Evolutionary conservation across 2,797 vertebrate genomes (phyloP), one percentile per base, ranked within the genome.

Genomic region (Falco concolor): DNA sequence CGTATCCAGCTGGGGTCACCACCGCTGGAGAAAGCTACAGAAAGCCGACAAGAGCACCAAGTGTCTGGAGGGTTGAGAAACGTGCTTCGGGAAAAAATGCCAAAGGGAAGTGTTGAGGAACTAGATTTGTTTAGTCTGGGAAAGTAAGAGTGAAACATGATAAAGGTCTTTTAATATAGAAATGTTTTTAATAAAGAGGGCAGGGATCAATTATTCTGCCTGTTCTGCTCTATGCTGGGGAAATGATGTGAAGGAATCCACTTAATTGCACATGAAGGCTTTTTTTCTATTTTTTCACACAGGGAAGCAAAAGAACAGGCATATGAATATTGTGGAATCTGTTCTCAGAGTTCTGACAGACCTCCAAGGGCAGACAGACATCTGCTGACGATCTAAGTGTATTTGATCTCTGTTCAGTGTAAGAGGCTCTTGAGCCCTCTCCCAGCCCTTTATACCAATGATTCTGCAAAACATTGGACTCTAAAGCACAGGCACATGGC

Each of bases 171-270:
- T 81, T 44, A 91, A 61, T 84, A 88, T 4, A 86, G 59, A 75
- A 85, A 81, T 81, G 78, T 63, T 89, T 95, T 88, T 79, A 96
- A 95, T 90, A 88, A 90, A 94, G 78, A 90, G 69, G 88, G 69
- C 73, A 91, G 76, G 78, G 89, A 94, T 95, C 87, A 95, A 95
- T 91, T 94, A 91, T 85, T 89, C 78, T 89, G 61, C 36, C 34
- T 90, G 74, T 90, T 92, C 78, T 80, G 50, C 45, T 75, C 64
- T 81, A 38, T 79, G 53, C 53, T 57, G 32, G 52, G 69, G 69
- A 47, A 95, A 81, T 80, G 76, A 93, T 81, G 77, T 50, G 88
- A 95, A 94, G 65, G 54, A 96, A 94, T 84, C 87, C 54, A 90
- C 65, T 88, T 91, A 81, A 95, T 57, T 90, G 61, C 61, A 74